phyloP scores from a whole-genome alignment of 2,797 vertebrate genomes.

The Myotis pilosus region DNA sequence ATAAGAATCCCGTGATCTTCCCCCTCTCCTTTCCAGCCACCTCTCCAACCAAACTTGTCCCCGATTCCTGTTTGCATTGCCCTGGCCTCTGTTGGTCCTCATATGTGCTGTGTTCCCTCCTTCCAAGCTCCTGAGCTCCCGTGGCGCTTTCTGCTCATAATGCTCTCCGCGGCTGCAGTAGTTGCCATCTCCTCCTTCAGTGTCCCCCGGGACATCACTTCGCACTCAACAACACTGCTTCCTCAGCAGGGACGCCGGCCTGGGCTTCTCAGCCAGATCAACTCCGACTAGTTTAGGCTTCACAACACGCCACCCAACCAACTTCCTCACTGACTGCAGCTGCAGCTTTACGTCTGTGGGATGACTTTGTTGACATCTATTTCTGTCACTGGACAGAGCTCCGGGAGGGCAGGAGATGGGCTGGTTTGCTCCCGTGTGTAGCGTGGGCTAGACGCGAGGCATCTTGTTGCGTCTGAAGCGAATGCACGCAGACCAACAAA shows the following conservation, averaged over 20 bases:
- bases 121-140: background rate
- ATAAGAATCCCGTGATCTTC: too few species aligned
- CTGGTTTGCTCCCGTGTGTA: background rate
- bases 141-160: background rate
- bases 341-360: background rate
- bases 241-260: accelerated
- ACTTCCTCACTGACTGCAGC: background rate
- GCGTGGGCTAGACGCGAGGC: background rate
- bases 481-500: accelerated
- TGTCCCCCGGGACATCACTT: too few species aligned
- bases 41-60: background rate
- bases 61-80: background rate
- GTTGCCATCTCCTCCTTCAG: background rate
- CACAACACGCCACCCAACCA: accelerated
- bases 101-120: background rate
- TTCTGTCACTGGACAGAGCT: background rate
- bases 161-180: accelerated
- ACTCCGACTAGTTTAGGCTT: background rate
- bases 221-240: background rate
- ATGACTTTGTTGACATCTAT: background rate
- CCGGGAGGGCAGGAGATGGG: background rate
- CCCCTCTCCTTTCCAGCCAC: background rate
- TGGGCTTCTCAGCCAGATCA: background rate
- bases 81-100: background rate
- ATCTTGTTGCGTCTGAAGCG: too few species aligned